Base-by-base conservation (phyloP, 1,140 invertebrate genomes). In the Wiebesia pumilae region DNA sequence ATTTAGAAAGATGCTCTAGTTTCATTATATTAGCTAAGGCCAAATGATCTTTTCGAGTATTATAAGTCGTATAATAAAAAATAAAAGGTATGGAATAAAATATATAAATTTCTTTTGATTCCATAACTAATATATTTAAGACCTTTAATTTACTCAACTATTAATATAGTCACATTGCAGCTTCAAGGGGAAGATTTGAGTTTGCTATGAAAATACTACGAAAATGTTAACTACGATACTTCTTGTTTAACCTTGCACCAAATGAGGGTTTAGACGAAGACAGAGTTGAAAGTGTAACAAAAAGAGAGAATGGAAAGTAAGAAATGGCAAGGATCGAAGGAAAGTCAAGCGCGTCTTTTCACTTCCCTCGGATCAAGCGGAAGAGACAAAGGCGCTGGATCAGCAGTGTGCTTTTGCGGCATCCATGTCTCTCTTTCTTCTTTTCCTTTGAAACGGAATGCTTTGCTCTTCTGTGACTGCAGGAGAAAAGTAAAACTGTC, bases 331-430 rank as follows among this genome's bases (percentile, higher is more conserved):
- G 84, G 83, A 84, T 85, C 77, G 84, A 80, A 85, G 84, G 19
- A 85, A 85, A 85, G 84, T 85, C 84, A 85, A 85, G 84, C 84
- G 84, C 30, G 84, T 58, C 84, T 85, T 85, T 85, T 85, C 83
- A 84, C 83, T 84, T 84, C 73, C 30, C 51, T 58, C 78, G 84
- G 79, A 85, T 85, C 84, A 85, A 85, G 84, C 78, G 84, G 84
- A 85, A 81, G 67, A 81, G 79, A 81, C 62, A 85, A 85, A 81
- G 84, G 78, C 78, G 78, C 78, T 71, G 79, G 84, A 85, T 85
- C 84, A 75, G 78, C 84, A 79, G 33, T 75, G 35, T 58, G 9
- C 35, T 33, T 51, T 38, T n/a, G 62, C 33, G 33, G 43, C 38
- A 27, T 81, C 33, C 30, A 51, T 30, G 27, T 27, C 62, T 40